Evolutionary conservation across 1,140 invertebrate species (phyloP).

Genomic region (Drosophila fuyamai): DNA sequence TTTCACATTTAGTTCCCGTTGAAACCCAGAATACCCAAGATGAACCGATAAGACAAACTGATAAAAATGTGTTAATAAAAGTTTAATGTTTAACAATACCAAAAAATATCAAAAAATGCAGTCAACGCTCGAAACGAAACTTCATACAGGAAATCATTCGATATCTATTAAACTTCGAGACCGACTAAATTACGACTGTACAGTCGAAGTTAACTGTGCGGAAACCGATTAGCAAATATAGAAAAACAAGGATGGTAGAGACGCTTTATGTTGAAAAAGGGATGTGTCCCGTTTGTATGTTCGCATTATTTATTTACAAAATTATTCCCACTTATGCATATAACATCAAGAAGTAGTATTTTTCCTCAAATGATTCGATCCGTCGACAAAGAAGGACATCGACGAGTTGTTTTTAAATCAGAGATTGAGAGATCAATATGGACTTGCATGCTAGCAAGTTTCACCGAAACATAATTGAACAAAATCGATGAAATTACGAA

Average conservation of each 20-base stretch:
- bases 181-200: background rate
- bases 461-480: conserved; percentile 28
- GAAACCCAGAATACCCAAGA: background rate
- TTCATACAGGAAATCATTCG: background rate
- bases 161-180: background rate
- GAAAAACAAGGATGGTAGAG: background rate
- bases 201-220: background rate
- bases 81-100: conserved; percentile 20
- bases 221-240: background rate
- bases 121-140: background rate
- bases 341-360: conserved; percentile 30
- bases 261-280: conserved; percentile 8
- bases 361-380: conserved; percentile 1
- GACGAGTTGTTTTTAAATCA: conserved; percentile 2
- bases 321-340: conserved; percentile 37
- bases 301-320: conserved; percentile 29
- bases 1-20: conserved; percentile 8
- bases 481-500: conserved; percentile 25
- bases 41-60: background rate
- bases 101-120: background rate
- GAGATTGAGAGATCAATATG: conserved; percentile 15
- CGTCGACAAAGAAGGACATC: conserved; percentile 5
- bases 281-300: conserved; percentile 29
- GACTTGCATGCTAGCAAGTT: background rate
- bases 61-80: conserved; percentile 29